These are phyloP conservation scores for Bovichtus diacanthus DNA, from an alignment of 2,797 vertebrate species.

Conservation along the genomic window DNA sequence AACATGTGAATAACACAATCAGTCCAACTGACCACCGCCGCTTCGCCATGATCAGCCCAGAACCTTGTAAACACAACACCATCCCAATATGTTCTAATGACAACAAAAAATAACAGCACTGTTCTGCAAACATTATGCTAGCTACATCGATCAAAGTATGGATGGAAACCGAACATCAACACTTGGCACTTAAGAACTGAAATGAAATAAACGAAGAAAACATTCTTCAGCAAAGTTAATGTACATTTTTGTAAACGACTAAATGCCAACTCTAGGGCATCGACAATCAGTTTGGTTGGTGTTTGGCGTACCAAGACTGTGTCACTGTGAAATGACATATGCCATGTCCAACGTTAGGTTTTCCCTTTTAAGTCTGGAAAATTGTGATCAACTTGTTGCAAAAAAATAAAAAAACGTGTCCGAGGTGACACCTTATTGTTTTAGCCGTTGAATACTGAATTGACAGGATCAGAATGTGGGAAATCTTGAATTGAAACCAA, in stretches of 20 bases:
- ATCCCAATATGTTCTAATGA: constrained; percentile 65
- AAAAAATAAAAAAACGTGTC: not conserved
- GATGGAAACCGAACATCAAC: constrained; percentile 76
- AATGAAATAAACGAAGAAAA: constrained; percentile 71
- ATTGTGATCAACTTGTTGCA: constrained; percentile 18
- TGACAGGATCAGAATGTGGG: constrained; percentile 15
- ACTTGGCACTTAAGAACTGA: constrained; percentile 80
- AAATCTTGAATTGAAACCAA: constrained; percentile 22
- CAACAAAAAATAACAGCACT: constrained; percentile 65
- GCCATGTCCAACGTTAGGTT: constrained; percentile 38
- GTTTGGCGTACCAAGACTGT: constrained; percentile 67
- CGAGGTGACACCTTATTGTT: constrained; percentile 18
- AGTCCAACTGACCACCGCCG: constrained; percentile 55
- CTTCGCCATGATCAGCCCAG: constrained; percentile 46
- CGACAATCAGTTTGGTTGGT: constrained; percentile 71
- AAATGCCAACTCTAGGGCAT: constrained; percentile 65
- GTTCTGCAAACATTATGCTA: constrained; percentile 70
- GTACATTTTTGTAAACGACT: constrained; percentile 81
- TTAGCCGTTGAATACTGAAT: constrained; percentile 56
- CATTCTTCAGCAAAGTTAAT: constrained; percentile 80
- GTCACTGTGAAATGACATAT: constrained; percentile 39
- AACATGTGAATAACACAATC: constrained; percentile 60
- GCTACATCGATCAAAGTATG: constrained; percentile 71
- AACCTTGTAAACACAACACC: constrained; percentile 78
- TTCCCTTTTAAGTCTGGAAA: constrained; percentile 51